phyloP scores from a whole-genome alignment of 2,797 vertebrate genomes.

The Crenichthys baileyi region DNA sequence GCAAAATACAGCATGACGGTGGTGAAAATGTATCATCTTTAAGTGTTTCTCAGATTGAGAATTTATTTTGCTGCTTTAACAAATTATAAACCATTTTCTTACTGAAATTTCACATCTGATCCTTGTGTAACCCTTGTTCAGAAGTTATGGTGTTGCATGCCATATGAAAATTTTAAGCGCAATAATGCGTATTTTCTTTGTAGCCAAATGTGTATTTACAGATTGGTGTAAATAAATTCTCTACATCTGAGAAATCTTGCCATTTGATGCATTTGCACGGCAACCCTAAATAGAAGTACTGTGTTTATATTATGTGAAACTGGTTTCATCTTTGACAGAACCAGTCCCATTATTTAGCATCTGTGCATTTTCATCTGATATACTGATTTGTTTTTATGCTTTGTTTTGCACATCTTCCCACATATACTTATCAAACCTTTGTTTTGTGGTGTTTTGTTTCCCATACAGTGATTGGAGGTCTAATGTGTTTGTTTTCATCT shows the following conservation, averaged over 20 bases:
- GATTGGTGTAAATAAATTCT: constrained; percentile 10
- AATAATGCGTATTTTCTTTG: background rate
- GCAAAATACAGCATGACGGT: constrained; percentile 29
- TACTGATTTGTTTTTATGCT: constrained; percentile 13
- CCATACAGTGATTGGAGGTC: constrained; percentile 2
- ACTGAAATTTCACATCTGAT: background rate
- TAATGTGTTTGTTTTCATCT: constrained; percentile 31
- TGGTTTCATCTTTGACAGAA: constrained; percentile 8
- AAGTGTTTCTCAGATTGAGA: constrained; percentile 14
- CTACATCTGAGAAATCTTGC: constrained; percentile 5
- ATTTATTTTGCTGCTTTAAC: constrained; percentile 28
- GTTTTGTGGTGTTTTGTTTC: constrained; percentile 4
- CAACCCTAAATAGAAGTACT: constrained; percentile 22
- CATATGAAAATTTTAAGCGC: background rate
- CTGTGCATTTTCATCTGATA: constrained; percentile 7
- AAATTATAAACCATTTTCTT: background rate
- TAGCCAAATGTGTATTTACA: background rate
- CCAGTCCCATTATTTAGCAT: background rate
- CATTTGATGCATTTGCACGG: constrained; percentile 23
- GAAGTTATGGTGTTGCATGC: background rate
- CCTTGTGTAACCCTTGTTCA: background rate
- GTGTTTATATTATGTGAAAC: constrained; percentile 7
- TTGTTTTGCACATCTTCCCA: constrained; percentile 41
- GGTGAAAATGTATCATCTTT: constrained; percentile 2
- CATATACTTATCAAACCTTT: constrained; percentile 18